Conservation (phyloP, 2,888 invertebrate species). For the Torymus aiolomorphi region DNA sequence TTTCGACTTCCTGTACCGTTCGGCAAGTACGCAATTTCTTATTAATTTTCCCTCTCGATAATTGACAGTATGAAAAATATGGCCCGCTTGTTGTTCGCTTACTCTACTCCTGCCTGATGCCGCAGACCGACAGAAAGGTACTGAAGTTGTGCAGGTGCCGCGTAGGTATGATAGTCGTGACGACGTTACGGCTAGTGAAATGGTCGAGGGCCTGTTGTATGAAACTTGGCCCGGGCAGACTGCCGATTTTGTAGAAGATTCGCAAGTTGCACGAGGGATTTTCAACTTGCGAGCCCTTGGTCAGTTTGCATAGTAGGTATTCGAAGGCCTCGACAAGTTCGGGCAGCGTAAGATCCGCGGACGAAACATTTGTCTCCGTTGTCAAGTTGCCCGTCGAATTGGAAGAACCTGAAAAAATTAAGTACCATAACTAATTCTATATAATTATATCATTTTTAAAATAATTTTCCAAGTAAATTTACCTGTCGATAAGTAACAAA, state of each 20-base stretch:
- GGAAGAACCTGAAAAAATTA: conserved; percentile 69
- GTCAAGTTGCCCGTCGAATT: conserved; percentile 73
- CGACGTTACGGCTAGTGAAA: conserved; percentile 76
- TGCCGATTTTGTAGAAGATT: conserved; percentile 85
- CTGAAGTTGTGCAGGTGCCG: conserved; percentile 87
- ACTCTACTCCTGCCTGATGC: conserved; percentile 83
- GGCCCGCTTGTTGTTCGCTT: not conserved
- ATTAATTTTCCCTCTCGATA: conserved; percentile 24
- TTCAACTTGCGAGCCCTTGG: conserved; percentile 76
- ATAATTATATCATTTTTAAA: not conserved
- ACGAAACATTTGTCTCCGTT: conserved; percentile 68
- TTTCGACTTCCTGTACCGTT: conserved; percentile 33
- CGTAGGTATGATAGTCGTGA: conserved; percentile 87
- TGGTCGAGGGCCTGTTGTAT: conserved; percentile 72
- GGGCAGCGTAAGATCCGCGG: conserved; percentile 75
- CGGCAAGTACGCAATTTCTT: conserved; percentile 25
- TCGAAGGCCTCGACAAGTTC: conserved; percentile 79
- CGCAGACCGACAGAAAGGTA: conserved; percentile 90
- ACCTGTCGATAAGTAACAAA: conserved; percentile 89
- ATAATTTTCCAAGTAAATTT: no score
- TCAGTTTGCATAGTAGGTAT: conserved; percentile 78
- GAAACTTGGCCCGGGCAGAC: conserved; percentile 76
- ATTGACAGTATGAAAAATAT: conserved; percentile 51
- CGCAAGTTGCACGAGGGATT: conserved; percentile 84
- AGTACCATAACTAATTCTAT: not conserved